Evolutionary conservation across 2,888 invertebrate genomes (phyloP).

Genomic region (Lycia hirtaria): DNA sequence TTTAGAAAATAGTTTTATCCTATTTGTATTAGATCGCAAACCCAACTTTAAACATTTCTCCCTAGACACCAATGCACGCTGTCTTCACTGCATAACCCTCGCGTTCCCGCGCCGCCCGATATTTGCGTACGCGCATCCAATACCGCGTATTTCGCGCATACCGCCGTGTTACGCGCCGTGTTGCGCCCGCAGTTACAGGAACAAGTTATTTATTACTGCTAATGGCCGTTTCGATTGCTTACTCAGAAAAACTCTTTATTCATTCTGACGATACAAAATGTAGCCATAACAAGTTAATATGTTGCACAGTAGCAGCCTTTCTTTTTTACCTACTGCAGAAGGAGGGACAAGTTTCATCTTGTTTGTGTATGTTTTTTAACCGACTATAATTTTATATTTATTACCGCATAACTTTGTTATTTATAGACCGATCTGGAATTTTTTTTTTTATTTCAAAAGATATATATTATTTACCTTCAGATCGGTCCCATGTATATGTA

Average conservation of each 20-base stretch:
- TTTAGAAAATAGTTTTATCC: no score
- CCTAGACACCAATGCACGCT: slow-evolving; percentile 2
- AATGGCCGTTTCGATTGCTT: slow-evolving; percentile 24
- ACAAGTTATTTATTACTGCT: slow-evolving; percentile 26
- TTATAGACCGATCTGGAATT: no score
- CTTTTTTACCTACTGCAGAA: neutral
- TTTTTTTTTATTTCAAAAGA: no score
- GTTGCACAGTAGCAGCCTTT: neutral
- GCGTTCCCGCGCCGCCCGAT: neutral
- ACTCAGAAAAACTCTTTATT: neutral
- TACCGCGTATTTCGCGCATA: slow-evolving; percentile 13
- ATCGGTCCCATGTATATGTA: no score
- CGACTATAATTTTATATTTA: no score
- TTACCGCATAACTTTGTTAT: no score
- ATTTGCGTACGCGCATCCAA: slow-evolving; percentile 5
- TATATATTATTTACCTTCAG: no score
- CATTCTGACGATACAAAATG: neutral
- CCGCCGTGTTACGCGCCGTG: slow-evolving; percentile 4
- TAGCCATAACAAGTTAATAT: neutral
- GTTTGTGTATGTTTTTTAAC: no score
- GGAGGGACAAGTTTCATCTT: no score
- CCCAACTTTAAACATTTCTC: no score
- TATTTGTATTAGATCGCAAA: no score
- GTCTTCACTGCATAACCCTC: neutral
- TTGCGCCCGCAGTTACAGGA: slow-evolving; percentile 7